Conservation (phyloP, 53 echinoderm and acorn worm genomes). For the Paracentrotus lividus region DNA sequence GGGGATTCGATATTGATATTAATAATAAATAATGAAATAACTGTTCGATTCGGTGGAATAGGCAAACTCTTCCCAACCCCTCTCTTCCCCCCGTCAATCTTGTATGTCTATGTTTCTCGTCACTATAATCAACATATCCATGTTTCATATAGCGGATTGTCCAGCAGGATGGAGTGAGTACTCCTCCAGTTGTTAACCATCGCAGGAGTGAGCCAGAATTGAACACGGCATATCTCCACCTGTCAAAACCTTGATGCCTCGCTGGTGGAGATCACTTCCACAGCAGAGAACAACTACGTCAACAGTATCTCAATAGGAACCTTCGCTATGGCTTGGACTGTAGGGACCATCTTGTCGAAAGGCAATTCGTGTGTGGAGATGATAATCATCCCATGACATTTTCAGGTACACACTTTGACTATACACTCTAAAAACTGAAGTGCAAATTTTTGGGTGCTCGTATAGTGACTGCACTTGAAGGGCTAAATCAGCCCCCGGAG, state of each 20-base stretch:
- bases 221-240: not conserved
- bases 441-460: too few relatives aligned
- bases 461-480: too few relatives aligned
- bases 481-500: too few relatives aligned
- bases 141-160: not conserved
- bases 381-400: not conserved
- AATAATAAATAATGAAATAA: too few relatives aligned
- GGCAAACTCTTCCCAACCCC: too few relatives aligned
- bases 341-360: not conserved
- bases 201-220: not conserved
- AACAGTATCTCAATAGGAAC: not conserved
- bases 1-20: too few relatives aligned
- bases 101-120: too few relatives aligned
- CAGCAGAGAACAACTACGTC: not conserved
- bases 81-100: too few relatives aligned
- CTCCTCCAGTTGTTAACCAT: not conserved
- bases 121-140: too few relatives aligned
- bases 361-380: not conserved
- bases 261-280: not conserved
- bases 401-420: too few relatives aligned
- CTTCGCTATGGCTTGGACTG: not conserved
- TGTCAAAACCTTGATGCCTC: not conserved
- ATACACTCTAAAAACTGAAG: too few relatives aligned
- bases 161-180: not conserved
- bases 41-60: too few relatives aligned